phyloP scores from a whole-genome alignment of 2,797 vertebrate species.

The Argentina silus region DNA sequence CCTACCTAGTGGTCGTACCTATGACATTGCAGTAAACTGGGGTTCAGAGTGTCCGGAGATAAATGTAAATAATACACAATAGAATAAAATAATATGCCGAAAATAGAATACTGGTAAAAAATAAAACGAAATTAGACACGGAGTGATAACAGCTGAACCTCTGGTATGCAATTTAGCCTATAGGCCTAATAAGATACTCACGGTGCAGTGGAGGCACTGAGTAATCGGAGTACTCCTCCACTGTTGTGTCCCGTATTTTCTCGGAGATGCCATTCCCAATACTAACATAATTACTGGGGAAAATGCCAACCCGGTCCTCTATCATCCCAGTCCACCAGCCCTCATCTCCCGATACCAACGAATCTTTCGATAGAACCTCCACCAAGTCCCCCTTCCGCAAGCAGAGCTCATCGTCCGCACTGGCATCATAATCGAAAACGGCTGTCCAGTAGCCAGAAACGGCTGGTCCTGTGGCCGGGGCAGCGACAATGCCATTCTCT shows the following conservation, averaged over 20 bases:
- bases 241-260: constrained; percentile 76
- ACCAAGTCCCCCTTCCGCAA: constrained; percentile 91
- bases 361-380: constrained; percentile 93
- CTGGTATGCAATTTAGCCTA: neutral
- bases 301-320: constrained; percentile 89
- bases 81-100: no score
- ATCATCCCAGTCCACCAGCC: constrained; percentile 98
- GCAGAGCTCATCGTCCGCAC: constrained; percentile 96
- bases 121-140: neutral
- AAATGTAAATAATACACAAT: neutral
- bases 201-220: constrained; percentile 78
- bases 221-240: constrained; percentile 75
- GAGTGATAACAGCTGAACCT: neutral
- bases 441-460: constrained; percentile 86
- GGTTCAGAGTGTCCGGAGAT: no score
- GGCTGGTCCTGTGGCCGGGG: constrained; percentile 59
- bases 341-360: constrained; percentile 92
- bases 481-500: constrained; percentile 51
- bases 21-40: constrained; percentile 62
- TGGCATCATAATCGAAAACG: constrained; percentile 95
- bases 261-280: constrained; percentile 81
- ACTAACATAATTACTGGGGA: constrained; percentile 95
- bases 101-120: no score
- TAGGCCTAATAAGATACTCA: constrained; percentile 67
- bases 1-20: no score